phyloP scores from a whole-genome alignment of 2,113 vertebrate species.

The Microtus richardsoni region DNA sequence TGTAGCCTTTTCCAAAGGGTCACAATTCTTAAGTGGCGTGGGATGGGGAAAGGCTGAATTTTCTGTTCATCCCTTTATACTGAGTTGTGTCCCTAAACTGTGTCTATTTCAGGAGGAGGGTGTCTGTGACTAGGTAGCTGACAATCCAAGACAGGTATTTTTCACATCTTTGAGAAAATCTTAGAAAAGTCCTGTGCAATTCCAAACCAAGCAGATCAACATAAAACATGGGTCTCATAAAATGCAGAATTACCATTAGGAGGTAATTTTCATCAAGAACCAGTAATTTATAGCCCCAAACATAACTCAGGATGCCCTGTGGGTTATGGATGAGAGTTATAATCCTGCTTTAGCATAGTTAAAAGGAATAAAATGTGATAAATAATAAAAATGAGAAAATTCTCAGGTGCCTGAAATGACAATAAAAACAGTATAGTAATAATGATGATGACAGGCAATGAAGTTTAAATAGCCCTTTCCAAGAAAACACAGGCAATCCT shows the following conservation, averaged over 20 bases:
- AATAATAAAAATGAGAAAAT: conserved; percentile 51
- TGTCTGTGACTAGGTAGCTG: background rate
- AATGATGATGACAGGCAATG: background rate
- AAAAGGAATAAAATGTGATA: conserved; percentile 62
- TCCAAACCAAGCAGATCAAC: background rate
- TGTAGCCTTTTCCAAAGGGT: background rate
- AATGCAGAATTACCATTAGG: conserved; percentile 22
- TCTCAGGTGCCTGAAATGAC: conserved; percentile 2
- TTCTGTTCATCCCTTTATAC: background rate
- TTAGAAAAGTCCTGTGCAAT: background rate
- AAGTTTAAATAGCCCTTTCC: background rate
- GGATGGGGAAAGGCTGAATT: background rate
- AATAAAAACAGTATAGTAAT: conserved; percentile 38
- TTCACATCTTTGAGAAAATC: background rate
- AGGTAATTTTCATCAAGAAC: conserved; percentile 60
- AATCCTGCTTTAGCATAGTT: conserved; percentile 12
- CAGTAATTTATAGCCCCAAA: conserved; percentile 42
- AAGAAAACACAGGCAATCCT: background rate
- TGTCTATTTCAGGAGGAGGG: background rate
- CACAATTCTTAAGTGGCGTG: background rate
- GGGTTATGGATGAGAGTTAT: conserved; percentile 41
- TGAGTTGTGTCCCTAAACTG: background rate
- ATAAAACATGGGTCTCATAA: conserved; percentile 33
- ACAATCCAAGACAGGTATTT: background rate
- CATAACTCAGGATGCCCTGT: conserved; percentile 25